Conservation (phyloP, 2,113 vertebrate species). For the Notiomystis cincta region DNA sequence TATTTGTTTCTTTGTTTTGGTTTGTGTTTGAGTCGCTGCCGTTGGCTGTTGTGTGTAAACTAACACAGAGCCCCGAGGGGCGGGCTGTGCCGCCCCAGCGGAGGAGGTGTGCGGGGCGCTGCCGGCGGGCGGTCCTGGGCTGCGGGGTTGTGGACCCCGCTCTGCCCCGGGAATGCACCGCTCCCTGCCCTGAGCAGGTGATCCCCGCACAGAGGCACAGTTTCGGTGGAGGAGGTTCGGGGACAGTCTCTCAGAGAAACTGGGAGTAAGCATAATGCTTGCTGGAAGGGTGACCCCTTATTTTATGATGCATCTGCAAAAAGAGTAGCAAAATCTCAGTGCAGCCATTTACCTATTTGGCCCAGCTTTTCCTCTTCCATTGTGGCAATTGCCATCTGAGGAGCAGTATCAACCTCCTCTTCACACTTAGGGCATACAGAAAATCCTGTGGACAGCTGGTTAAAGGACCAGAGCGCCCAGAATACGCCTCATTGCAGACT, state of each 20-base stretch:
- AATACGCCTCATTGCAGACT: background rate
- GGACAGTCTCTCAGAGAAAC: background rate
- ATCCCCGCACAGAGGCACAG: accelerated
- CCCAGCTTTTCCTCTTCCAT: background rate
- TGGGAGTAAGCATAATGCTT: background rate
- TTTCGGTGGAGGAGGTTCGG: accelerated
- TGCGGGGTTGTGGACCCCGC: too few species aligned
- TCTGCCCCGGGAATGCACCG: background rate
- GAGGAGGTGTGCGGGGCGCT: background rate
- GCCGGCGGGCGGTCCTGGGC: accelerated
- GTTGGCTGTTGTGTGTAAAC: background rate
- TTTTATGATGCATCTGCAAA: background rate
- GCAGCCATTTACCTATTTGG: background rate
- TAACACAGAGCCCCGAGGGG: too few species aligned
- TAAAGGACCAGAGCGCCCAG: background rate
- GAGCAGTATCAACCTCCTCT: background rate
- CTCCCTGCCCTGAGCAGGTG: background rate
- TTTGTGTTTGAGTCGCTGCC: background rate
- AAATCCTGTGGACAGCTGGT: background rate
- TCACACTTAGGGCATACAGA: background rate
- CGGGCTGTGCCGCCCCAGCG: background rate
- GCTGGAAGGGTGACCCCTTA: background rate
- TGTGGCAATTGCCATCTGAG: background rate
- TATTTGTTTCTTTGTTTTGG: too few species aligned
- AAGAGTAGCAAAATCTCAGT: background rate